phyloP scores from a whole-genome alignment of 1,140 invertebrate genomes.

The Neotoxoptera formosana region DNA sequence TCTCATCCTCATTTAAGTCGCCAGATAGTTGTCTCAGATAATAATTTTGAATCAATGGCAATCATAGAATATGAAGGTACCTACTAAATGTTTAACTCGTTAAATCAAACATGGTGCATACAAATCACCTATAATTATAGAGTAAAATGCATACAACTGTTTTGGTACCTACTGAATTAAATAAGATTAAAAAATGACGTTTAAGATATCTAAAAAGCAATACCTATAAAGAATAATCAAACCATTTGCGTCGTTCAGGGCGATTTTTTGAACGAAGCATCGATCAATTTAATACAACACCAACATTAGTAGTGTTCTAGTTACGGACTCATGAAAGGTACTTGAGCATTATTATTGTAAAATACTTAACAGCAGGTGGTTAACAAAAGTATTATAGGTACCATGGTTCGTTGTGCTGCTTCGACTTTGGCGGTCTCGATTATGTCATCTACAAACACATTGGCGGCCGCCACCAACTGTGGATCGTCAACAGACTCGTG shows the following conservation, averaged over 20 bases:
- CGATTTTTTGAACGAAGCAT: not conserved
- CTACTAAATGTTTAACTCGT: not conserved
- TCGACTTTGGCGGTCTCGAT: constrained; percentile 41
- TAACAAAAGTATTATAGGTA: not conserved
- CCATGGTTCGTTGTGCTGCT: constrained; percentile 37
- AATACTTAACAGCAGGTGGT: not conserved
- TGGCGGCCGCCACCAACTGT: constrained; percentile 38
- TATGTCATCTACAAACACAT: constrained; percentile 51
- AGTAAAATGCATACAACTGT: no score
- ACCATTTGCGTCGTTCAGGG: no score
- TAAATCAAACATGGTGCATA: no score
- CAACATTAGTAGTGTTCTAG: not conserved
- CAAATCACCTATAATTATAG: no score
- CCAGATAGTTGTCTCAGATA: not conserved
- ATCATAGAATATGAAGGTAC: not conserved
- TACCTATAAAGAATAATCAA: no score
- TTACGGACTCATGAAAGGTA: not conserved
- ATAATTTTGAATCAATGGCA: not conserved
- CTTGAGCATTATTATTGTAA: not conserved
- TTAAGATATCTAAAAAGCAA: no score
- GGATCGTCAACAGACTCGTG: constrained; percentile 39
- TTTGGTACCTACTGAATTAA: no score
- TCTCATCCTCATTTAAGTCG: not conserved
- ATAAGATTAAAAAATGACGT: no score
- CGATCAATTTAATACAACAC: not conserved